Percentiles rank a stretch among this genome's conserved stretches.
Conservation (phyloP, 2,888 invertebrate species). For the Embidobia sp. region DNA sequence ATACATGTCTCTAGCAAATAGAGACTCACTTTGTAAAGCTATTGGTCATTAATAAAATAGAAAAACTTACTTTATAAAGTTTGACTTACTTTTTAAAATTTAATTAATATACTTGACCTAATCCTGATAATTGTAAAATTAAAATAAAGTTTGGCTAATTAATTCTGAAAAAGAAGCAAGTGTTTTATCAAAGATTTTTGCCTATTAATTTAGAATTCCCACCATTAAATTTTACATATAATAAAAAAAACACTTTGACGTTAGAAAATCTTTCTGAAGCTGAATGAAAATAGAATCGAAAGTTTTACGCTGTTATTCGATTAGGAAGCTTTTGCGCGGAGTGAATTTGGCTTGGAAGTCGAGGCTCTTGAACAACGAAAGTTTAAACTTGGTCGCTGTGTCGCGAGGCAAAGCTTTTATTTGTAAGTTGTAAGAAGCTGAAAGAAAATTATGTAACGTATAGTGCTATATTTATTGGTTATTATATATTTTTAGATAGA, state of each 20-base stretch:
- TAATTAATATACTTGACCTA: slow-evolving; percentile 1
- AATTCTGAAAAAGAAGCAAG: neutral
- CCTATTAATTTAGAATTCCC: too few relatives aligned
- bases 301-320: slow-evolving; percentile 61
- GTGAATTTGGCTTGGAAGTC: slow-evolving; percentile 51
- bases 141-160: neutral
- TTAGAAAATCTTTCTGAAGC: slow-evolving; percentile 42
- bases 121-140: neutral
- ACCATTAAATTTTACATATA: slow-evolving; percentile 10
- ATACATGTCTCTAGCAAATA: too few relatives aligned
- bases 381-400: slow-evolving; percentile 26
- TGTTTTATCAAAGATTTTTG: slow-evolving; percentile 5
- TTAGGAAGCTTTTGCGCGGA: slow-evolving; percentile 60
- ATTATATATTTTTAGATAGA: neutral
- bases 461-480: slow-evolving; percentile 10
- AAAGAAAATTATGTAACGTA: slow-evolving; percentile 23
- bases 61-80: too few relatives aligned
- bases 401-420: slow-evolving; percentile 36
- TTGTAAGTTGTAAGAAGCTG: slow-evolving; percentile 17
- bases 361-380: slow-evolving; percentile 43
- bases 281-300: slow-evolving; percentile 47
- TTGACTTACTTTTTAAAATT: too few relatives aligned
- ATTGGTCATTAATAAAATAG: too few relatives aligned
- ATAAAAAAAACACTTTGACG: slow-evolving; percentile 44
- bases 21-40: too few relatives aligned